Percentiles rank a stretch among this genome's conserved stretches.
phyloP scores from a whole-genome alignment of 1,140 invertebrate genomes.

The Halesus radiatus region DNA sequence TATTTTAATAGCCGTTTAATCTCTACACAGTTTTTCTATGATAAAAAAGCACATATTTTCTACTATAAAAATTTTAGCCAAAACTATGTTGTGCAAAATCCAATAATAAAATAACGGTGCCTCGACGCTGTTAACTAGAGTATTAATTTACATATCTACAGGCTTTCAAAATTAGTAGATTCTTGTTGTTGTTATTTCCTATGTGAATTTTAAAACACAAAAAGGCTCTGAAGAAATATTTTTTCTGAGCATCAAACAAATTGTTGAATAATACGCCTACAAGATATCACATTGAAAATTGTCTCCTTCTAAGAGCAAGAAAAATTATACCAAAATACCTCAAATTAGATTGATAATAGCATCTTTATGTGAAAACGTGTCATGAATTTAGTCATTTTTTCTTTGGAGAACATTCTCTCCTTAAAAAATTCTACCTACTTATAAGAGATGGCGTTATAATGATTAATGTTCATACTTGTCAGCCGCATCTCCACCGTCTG shows the following conservation, averaged over 20 bases:
- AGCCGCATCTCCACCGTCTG: constrained; percentile 6
- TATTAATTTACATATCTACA: too few relatives aligned
- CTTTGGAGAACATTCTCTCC: not conserved
- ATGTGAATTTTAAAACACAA: too few relatives aligned
- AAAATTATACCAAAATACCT: not conserved
- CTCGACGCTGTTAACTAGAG: too few relatives aligned
- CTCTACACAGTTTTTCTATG: too few relatives aligned
- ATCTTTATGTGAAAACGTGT: constrained; percentile 12
- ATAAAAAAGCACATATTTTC: too few relatives aligned
- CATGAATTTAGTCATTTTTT: not conserved
- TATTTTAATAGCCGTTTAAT: too few relatives aligned
- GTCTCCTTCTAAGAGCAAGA: not conserved
- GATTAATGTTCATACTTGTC: constrained; percentile 21
- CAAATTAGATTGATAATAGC: not conserved
- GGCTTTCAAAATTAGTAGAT: too few relatives aligned
- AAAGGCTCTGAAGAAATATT: not conserved
- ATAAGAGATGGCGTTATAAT: constrained; percentile 23
- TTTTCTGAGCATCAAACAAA: not conserved
- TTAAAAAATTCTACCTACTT: not conserved
- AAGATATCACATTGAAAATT: not conserved
- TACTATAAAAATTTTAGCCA: too few relatives aligned
- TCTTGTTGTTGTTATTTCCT: too few relatives aligned
- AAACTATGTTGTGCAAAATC: too few relatives aligned
- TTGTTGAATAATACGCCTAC: not conserved
- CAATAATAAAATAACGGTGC: too few relatives aligned